phyloP scores from a whole-genome alignment of 2,797 vertebrate genomes.

The Serranus cabrilla region DNA sequence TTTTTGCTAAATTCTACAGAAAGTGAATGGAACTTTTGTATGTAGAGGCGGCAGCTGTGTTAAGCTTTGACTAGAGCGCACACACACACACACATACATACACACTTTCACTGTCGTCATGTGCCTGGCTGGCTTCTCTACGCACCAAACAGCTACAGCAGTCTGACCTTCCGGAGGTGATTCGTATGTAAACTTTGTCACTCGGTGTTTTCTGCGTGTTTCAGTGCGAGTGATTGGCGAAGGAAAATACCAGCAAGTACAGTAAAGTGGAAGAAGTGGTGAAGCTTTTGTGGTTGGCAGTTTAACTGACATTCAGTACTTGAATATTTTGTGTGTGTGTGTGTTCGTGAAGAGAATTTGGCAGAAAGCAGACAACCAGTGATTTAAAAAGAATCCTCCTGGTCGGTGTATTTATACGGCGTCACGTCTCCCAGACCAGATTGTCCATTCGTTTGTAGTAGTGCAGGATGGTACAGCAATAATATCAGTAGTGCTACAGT shows the following conservation, averaged over 20 bases:
- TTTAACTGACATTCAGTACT: conserved; percentile 76
- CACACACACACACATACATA: conserved; percentile 7
- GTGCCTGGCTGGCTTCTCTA: conserved; percentile 19
- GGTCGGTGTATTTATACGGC: conserved; percentile 25
- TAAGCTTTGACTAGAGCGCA: conserved; percentile 9
- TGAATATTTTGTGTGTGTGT: conserved; percentile 30
- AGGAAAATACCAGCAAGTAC: conserved; percentile 37
- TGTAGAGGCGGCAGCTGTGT: conserved; percentile 24
- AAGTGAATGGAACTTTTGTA: conserved; percentile 16
- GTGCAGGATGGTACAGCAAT: conserved; percentile 71
- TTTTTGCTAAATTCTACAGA: conserved; percentile 23
- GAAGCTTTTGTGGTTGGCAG: conserved; percentile 75
- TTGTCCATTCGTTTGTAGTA: conserved; percentile 59
- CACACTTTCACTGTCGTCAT: conserved; percentile 4
- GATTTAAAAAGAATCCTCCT: conserved; percentile 52
- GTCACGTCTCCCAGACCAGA: conserved; percentile 51
- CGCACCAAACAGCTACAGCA: conserved; percentile 14
- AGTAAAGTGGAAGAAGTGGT: conserved; percentile 39
- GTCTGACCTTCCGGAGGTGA: conserved; percentile 45
- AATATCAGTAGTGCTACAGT: conserved; percentile 72
- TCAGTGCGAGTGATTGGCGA: conserved; percentile 46
- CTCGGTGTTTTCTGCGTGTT: conserved; percentile 50
- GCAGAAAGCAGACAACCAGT: conserved; percentile 71
- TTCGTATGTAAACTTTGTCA: conserved; percentile 79
- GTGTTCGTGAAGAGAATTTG: conserved; percentile 55